Evolutionary conservation across 2,113 vertebrate species (phyloP), one percentile per base, ranked within the genome.

Genomic region (Albula goreensis): DNA sequence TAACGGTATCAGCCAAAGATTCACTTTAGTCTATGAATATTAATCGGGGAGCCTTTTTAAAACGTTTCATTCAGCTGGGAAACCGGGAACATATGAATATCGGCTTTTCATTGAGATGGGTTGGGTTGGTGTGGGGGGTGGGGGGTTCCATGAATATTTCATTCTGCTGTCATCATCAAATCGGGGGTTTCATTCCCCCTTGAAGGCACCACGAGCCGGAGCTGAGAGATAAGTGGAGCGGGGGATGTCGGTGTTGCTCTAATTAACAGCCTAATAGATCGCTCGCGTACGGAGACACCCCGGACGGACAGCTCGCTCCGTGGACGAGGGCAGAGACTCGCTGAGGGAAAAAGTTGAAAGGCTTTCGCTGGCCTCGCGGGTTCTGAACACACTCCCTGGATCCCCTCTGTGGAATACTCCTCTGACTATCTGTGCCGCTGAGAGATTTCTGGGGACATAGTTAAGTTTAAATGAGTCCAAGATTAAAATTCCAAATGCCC

Each of bases 1-100:
- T 10, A 85, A 70, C 50, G 31, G 31, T n/a, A 25, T 78, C 86
- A 80, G 83, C 56, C 81, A 15, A 83, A 70, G 31, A 74, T 84
- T 84, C 80, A 48, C 56, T 60, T 13, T 22, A 5, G 22, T 56
- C 19, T 4, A 83, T 88, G 81, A 87, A 89, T 91, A 88, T 91
- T 89, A 83, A 84, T 74, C 22, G 22, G 66, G 49, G 50, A 84
- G 48, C 25, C 53, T 9, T 41, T 41, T 41, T 41, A 51, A 25
- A 77, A 31, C 15, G 70, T 77, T 77, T 11, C 48, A 84, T 60
- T 74, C 19, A 19, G n/a, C 74, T 79, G 19, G 53, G 84, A 85
- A 78, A 57, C 17, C 41, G n/a, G 15, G 12, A 80, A 78, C 31
- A 5, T 19, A 19, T n/a, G 0, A n/a, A 9, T n/a, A 66, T 49